Base-by-base conservation (phyloP, 2,888 invertebrate genomes). In the Drosophila formosana region DNA sequence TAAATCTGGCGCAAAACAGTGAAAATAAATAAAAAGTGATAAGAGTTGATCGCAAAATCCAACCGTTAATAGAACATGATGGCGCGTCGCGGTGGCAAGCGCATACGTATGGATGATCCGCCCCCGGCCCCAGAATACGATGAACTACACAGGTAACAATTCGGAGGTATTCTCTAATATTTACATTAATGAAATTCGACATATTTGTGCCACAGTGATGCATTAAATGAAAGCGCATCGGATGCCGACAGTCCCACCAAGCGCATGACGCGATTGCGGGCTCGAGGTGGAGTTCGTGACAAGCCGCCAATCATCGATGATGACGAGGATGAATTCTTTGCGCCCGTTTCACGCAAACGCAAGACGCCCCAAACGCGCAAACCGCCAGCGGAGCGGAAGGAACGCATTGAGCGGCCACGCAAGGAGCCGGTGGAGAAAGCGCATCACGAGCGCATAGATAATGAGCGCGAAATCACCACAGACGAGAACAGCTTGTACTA, bases 51-150 rank as follows among this genome's bases (percentile, higher is more conserved):
- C 18, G 4, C n/a, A 13, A 18, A 9, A 7, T 4, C 6, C 43
- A 26, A 3, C 2, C 18, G 23, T 23, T 57, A 13, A 43, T 23
- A 78, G 4, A 65, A 52, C 53, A 91, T 91, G 91, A 96, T 97
- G 96, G 96, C 96, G 92, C 95, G 97, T 75, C 94, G 96, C 68
- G 97, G 97, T 89, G 97, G 97, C 80, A 98, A 97, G 93, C 94
- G 97, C 80, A 97, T 97, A 90, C 96, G 97, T 73, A 97, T 98
- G 97, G 97, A 97, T 93, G 97, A 97, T 92, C 96, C 96, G 67
- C 97, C 97, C 55, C 96, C 96, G 67, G 80, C 80, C 4, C 76
- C 76, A n/a, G 97, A 97, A 90, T 97, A 96, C 91, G 97, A 97
- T 39, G 96, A 95, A 78, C 34, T 83, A 47, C 81, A 79, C 37